Conservation (phyloP, 2,113 vertebrate genomes). For the Nycticebus coucang region DNA sequence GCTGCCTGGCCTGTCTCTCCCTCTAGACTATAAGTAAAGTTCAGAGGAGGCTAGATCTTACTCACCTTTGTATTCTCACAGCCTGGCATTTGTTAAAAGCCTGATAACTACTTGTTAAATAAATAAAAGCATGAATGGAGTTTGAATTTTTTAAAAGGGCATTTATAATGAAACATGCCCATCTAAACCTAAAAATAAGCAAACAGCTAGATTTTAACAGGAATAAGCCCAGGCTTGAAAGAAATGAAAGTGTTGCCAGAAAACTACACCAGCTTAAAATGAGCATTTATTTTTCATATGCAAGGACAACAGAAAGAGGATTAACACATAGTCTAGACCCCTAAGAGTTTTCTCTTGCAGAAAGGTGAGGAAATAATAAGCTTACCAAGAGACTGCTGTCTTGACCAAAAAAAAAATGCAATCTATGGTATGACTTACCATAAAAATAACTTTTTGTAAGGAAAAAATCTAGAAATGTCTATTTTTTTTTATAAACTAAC, state of each 20-base stretch:
- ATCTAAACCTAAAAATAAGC: constrained; percentile 63
- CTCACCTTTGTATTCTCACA: constrained; percentile 35
- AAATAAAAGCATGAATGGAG: constrained; percentile 51
- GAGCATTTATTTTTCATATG: constrained; percentile 5
- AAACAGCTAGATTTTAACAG: constrained; percentile 31
- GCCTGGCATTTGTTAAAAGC: constrained; percentile 54
- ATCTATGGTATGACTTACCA: not conserved
- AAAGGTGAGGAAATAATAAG: constrained; percentile 17
- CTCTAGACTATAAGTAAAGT: constrained; percentile 25
- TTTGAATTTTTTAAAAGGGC: constrained; percentile 73
- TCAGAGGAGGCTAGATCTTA: constrained; percentile 6
- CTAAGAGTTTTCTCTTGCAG: not conserved
- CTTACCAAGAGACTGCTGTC: not conserved
- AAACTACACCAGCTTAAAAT: constrained; percentile 36
- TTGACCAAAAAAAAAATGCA: not conserved
- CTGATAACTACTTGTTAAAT: constrained; percentile 49
- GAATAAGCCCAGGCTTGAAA: constrained; percentile 52
- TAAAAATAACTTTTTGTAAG: not conserved
- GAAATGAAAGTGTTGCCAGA: constrained; percentile 43
- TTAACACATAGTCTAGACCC: not conserved
- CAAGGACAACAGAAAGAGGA: not conserved
- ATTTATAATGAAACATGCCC: constrained; percentile 69
- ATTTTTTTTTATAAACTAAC: not conserved
- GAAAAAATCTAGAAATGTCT: not conserved
- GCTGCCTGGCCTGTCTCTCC: not conserved